A percentile compares a stretch with the other conserved stretches of the same genome.
These are phyloP conservation scores for Charadrius vociferus DNA, from an alignment of 2,113 vertebrate species.

Conservation along the genomic window DNA sequence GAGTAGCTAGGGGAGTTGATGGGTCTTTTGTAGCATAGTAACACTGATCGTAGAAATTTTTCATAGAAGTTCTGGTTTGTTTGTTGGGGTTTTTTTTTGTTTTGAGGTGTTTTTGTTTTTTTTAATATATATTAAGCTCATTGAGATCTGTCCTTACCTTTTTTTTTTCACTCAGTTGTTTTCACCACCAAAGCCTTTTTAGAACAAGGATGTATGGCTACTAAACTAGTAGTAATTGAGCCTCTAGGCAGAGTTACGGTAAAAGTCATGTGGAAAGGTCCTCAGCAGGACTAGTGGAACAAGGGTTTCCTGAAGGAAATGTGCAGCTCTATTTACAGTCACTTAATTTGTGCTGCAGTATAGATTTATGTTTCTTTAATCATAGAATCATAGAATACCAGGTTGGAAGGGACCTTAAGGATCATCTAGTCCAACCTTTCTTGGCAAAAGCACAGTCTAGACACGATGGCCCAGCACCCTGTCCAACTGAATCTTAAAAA, in stretches of 20 bases:
- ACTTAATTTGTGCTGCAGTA: neutral
- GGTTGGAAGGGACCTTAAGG: neutral
- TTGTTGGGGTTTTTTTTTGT: neutral
- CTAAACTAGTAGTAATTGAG: neutral
- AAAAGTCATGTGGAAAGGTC: neutral
- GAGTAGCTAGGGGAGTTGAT: neutral
- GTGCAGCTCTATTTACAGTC: neutral
- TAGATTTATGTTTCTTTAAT: neutral
- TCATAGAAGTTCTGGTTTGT: neutral
- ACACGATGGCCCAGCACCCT: neutral
- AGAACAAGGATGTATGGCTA: neutral
- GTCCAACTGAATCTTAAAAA: neutral
- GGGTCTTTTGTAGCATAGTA: neutral
- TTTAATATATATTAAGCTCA: neutral
- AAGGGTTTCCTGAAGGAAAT: neutral
- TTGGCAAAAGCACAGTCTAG: neutral
- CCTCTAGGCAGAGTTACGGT: neutral
- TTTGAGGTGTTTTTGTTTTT: neutral
- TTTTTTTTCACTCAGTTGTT: neutral
- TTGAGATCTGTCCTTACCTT: fast-evolving
- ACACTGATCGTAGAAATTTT: neutral
- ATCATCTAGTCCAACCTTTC: neutral
- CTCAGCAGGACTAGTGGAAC: neutral
- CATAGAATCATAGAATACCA: neutral
- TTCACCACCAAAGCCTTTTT: neutral